Evolutionary conservation across 2,113 vertebrate genomes (phyloP).

Genomic region (Eulacestoma nigropectus): DNA sequence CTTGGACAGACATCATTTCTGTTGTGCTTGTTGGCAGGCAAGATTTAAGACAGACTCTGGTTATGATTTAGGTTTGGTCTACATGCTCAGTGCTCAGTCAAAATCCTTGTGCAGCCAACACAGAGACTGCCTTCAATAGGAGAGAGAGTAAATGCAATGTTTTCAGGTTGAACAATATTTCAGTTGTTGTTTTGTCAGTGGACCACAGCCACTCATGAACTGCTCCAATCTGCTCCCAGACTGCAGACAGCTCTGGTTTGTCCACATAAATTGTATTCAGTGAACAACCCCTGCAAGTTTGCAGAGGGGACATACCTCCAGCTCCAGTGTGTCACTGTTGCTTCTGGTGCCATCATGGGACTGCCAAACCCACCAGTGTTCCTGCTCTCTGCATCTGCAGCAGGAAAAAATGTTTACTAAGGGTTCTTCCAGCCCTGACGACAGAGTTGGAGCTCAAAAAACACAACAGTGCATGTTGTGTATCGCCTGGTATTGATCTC

Average conservation of each 20-base stretch:
- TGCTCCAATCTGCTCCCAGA: neutral
- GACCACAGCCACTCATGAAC: neutral
- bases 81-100: neutral
- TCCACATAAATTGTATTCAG: neutral
- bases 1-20: neutral
- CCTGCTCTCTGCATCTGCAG: neutral
- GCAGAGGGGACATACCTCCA: neutral
- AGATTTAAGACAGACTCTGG: constrained; percentile 26
- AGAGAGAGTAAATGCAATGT: neutral
- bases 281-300: neutral
- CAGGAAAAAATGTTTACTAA: neutral
- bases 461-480: neutral
- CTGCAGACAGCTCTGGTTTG: neutral
- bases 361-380: neutral
- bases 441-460: neutral
- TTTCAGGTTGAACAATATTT: neutral
- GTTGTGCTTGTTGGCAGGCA: constrained; percentile 22
- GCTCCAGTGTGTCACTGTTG: neutral
- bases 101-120: neutral
- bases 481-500: neutral
- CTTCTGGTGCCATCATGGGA: neutral
- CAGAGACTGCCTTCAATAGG: neutral
- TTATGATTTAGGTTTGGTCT: constrained; percentile 22
- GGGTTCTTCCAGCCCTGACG: neutral
- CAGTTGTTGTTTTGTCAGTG: neutral